Conservation (phyloP, 92 coral and sea anemone species). For the Umimayanthus kanabou region DNA sequence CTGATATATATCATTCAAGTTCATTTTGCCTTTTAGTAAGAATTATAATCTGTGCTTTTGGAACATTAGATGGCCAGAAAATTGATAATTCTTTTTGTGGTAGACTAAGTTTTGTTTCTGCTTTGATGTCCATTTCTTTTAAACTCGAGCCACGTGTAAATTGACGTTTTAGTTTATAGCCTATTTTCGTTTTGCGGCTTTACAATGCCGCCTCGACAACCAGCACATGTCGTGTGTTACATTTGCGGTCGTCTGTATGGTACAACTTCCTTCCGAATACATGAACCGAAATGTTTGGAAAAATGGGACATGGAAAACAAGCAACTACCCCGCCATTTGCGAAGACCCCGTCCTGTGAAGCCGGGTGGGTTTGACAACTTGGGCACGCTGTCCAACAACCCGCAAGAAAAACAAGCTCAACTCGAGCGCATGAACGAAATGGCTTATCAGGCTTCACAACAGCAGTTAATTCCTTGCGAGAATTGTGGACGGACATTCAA, state of each 20-base stretch:
- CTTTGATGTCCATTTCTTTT: background rate
- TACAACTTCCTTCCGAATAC: slow-evolving; percentile 83
- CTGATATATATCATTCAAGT: too few species aligned
- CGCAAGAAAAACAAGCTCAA: slow-evolving; percentile 68
- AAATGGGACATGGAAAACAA: slow-evolving; percentile 96
- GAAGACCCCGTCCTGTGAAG: slow-evolving; percentile 78
- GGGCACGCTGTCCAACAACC: slow-evolving; percentile 67
- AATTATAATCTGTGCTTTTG: background rate
- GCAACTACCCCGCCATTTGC: slow-evolving; percentile 78
- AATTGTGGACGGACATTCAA: slow-evolving; percentile 95
- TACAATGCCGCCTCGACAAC: slow-evolving; percentile 79
- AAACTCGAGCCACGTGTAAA: background rate
- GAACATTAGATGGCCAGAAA: background rate
- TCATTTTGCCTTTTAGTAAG: background rate
- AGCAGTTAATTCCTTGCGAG: slow-evolving; percentile 87
- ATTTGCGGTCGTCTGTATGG: slow-evolving; percentile 97
- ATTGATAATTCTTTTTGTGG: background rate
- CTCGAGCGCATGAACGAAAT: slow-evolving; percentile 92
- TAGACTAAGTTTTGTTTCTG: background rate
- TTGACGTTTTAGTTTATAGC: background rate
- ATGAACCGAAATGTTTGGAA: slow-evolving; percentile 94
- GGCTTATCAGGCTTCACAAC: slow-evolving; percentile 84
- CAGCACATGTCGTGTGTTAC: slow-evolving; percentile 88
- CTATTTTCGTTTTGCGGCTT: background rate
- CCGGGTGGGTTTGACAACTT: slow-evolving; percentile 81